These are phyloP conservation scores for Bradypus variegatus DNA, from an alignment of 2,797 vertebrate genomes.

Conservation along the genomic window DNA sequence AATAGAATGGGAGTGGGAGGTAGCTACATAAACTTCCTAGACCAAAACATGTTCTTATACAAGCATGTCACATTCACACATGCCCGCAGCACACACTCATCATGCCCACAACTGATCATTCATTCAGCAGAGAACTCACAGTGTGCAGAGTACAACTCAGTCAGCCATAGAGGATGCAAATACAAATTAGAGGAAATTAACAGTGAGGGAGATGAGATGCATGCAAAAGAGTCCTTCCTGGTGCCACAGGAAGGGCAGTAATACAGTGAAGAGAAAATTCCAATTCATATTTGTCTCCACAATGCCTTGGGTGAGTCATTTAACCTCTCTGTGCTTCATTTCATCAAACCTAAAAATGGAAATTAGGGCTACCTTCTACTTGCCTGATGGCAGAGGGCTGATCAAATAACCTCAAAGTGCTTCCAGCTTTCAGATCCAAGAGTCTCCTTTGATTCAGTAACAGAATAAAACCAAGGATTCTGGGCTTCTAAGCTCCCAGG, in stretches of 20 bases:
- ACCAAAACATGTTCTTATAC: not conserved
- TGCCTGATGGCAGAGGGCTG: not conserved
- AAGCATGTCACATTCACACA: not conserved
- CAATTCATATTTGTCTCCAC: not conserved
- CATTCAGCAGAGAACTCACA: not conserved
- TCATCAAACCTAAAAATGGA: not conserved
- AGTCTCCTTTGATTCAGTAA: not conserved
- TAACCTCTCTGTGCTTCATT: not conserved
- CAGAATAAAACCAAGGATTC: not conserved
- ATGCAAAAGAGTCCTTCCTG: not conserved
- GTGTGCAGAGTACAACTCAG: not conserved
- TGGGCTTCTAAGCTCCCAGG: no score
- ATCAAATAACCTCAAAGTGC: not conserved
- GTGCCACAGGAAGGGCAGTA: rapidly evolving
- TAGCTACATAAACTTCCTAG: not conserved
- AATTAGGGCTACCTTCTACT: not conserved
- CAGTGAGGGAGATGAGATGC: not conserved
- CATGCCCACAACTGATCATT: not conserved
- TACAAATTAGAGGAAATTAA: not conserved
- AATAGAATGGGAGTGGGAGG: not conserved
- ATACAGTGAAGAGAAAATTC: not conserved
- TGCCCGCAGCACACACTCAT: no score
- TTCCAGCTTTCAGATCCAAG: not conserved
- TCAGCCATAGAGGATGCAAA: not conserved
- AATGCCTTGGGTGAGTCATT: not conserved